Percentiles rank a stretch among this genome's conserved stretches.
phyloP scores from a whole-genome alignment of 2,888 invertebrate genomes.

The Cordilura impudica region DNA sequence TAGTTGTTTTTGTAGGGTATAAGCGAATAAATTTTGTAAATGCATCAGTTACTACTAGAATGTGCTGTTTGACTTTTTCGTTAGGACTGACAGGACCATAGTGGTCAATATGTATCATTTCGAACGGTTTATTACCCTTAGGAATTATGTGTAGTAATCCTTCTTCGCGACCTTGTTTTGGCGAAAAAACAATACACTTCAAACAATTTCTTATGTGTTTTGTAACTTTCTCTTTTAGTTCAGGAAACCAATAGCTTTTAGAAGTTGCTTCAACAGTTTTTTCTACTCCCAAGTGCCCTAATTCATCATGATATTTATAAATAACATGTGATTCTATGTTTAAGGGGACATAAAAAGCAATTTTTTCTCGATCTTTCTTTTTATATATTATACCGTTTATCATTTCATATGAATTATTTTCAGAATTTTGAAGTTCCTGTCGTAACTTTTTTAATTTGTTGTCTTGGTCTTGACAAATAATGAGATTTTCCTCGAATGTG shows the following conservation, averaged over 20 bases:
- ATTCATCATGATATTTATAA: conserved; percentile 53
- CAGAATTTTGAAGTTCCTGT: not conserved
- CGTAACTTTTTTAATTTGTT: not conserved
- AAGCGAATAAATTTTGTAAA: conserved; percentile 50
- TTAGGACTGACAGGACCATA: conserved; percentile 45
- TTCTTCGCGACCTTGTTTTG: conserved; percentile 31
- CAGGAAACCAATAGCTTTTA: conserved; percentile 44
- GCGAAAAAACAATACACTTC: conserved; percentile 43
- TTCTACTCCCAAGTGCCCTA: conserved; percentile 47
- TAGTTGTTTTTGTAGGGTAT: conserved; percentile 44
- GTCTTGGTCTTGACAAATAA: conserved; percentile 48
- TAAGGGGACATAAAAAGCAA: conserved; percentile 45
- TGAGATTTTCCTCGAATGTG: conserved; percentile 45
- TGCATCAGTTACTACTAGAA: conserved; percentile 49
- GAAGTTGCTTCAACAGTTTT: conserved; percentile 37
- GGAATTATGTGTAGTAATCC: conserved; percentile 47
- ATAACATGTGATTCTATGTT: conserved; percentile 46
- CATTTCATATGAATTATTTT: conserved; percentile 46
- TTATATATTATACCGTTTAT: conserved; percentile 47
- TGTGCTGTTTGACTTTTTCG: conserved; percentile 20
- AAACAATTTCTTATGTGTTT: conserved; percentile 45
- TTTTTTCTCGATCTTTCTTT: no score
- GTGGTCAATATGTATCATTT: conserved; percentile 41
- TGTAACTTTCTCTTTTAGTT: conserved; percentile 2
- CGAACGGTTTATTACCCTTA: conserved; percentile 34